Conservation (phyloP, 2,113 vertebrate species). For the Macquaria ambigua region DNA sequence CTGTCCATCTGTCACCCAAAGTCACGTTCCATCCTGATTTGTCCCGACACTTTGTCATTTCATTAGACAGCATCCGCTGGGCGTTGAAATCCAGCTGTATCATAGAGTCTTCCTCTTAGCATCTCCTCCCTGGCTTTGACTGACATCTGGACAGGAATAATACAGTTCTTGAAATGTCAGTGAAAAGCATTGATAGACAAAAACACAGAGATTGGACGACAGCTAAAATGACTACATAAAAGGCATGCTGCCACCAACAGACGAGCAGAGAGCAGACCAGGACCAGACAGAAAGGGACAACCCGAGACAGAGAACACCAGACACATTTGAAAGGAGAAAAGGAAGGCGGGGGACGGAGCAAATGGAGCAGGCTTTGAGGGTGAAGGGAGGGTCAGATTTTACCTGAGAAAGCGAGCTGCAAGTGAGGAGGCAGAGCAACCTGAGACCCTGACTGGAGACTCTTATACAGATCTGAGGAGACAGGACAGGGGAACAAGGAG, state of each 20-base stretch:
- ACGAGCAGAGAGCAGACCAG: constrained; percentile 56
- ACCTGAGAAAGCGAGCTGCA: constrained; percentile 98
- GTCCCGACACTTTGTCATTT: neutral
- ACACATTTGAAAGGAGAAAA: constrained; percentile 20
- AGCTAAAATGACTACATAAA: constrained; percentile 23
- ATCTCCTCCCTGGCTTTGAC: constrained; percentile 84
- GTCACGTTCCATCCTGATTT: constrained; percentile 11
- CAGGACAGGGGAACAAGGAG: constrained; percentile 65
- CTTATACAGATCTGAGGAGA: constrained; percentile 96
- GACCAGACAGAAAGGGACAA: constrained; percentile 42
- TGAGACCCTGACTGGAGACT: constrained; percentile 97
- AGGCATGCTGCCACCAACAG: constrained; percentile 60
- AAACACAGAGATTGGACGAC: neutral
- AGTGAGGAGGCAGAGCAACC: constrained; percentile 94
- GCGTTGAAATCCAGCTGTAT: constrained; percentile 48
- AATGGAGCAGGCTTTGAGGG: constrained; percentile 44
- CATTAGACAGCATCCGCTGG: neutral
- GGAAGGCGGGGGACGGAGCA: neutral
- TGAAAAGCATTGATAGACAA: neutral
- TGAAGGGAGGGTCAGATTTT: constrained; percentile 77
- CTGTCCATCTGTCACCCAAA: constrained; percentile 10
- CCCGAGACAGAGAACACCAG: constrained; percentile 43
- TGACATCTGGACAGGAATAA: constrained; percentile 79
- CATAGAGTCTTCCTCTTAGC: constrained; percentile 84
- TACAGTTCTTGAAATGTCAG: constrained; percentile 19